Conservation (phyloP, 2,113 vertebrate species). For the Neomonachus schauinslandi region DNA sequence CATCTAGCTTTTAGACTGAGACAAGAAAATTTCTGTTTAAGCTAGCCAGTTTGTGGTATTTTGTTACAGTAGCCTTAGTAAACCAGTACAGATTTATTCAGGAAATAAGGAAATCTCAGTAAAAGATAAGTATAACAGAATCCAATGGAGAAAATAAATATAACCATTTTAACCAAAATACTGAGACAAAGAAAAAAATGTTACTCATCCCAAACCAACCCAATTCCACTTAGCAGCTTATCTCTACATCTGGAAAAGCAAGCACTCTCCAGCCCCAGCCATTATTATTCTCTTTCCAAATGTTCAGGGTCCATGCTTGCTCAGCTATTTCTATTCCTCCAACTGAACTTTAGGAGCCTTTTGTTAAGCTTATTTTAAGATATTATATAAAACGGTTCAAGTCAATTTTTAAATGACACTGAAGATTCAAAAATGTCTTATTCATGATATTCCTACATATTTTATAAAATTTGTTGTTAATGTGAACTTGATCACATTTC, state of each 20-base stretch:
- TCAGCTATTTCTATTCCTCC: neutral
- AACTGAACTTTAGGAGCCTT: neutral
- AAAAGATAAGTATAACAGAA: neutral
- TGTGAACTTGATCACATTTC: neutral
- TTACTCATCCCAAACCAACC: neutral
- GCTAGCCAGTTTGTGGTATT: neutral
- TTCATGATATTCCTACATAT: neutral
- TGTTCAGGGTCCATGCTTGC: neutral
- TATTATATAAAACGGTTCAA: neutral
- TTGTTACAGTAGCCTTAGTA: neutral
- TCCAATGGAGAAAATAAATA: neutral
- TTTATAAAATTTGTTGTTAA: neutral
- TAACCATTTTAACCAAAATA: neutral
- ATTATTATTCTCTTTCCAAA: neutral
- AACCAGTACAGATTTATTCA: neutral
- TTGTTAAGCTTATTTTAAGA: neutral
- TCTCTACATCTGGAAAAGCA: neutral
- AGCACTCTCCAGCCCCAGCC: neutral
- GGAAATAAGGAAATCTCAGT: neutral
- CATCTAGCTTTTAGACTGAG: neutral
- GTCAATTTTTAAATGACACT: neutral
- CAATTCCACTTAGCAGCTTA: neutral
- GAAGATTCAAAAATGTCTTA: neutral
- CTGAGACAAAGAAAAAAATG: neutral
- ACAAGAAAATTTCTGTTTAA: neutral